These are phyloP conservation scores for Antitype chi DNA, from an alignment of 2,888 invertebrate species.

Conservation along the genomic window DNA sequence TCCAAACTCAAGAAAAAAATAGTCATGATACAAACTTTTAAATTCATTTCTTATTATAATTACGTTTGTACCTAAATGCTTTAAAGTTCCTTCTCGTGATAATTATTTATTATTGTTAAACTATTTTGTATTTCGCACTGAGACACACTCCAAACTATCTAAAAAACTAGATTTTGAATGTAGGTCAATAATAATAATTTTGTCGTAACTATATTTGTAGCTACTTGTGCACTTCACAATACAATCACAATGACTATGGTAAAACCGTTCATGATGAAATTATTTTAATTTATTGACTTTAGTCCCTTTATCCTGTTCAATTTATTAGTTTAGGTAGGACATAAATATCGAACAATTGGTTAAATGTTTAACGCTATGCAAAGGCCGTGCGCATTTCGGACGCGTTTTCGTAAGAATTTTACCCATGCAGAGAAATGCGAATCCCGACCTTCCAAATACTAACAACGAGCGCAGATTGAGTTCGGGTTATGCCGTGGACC, in stretches of 20 bases:
- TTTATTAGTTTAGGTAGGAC: background rate
- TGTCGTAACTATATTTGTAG: background rate
- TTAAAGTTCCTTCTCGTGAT: too few relatives aligned
- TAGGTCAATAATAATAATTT: background rate
- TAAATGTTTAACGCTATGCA: too few relatives aligned
- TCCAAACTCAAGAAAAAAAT: background rate
- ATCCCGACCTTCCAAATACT: too few relatives aligned
- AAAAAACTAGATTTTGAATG: too few relatives aligned
- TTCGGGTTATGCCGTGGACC: too few relatives aligned
- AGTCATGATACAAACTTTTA: background rate
- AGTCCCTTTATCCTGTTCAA: constrained; percentile 11
- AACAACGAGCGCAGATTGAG: too few relatives aligned
- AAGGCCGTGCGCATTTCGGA: too few relatives aligned
- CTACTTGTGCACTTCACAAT: background rate
- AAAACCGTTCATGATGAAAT: background rate
- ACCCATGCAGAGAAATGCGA: too few relatives aligned
- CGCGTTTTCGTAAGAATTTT: too few relatives aligned
- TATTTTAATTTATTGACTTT: background rate
- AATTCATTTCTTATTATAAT: constrained; percentile 15
- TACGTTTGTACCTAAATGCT: background rate
- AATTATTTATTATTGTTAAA: background rate
- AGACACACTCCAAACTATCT: background rate
- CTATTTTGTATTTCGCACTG: background rate
- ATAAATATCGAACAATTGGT: background rate
- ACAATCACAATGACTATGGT: background rate